These are phyloP conservation scores for Adoxophyes honmai DNA, from an alignment of 1,140 invertebrate genomes.

Conservation along the genomic window DNA sequence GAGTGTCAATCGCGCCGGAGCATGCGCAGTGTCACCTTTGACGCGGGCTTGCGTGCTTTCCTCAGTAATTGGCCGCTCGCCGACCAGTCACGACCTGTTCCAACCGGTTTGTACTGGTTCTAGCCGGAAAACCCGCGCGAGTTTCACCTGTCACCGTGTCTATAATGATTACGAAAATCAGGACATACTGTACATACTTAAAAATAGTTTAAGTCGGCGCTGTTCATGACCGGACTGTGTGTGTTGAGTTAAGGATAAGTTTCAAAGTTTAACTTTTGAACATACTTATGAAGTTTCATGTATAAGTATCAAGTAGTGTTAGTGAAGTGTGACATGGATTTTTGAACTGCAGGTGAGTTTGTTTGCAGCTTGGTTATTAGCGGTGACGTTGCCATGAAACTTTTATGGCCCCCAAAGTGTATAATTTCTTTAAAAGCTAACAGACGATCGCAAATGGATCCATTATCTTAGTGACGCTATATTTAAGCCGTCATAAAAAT, in stretches of 20 bases:
- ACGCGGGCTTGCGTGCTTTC: slow-evolving; percentile 49
- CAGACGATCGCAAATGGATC: no score
- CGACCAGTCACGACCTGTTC: slow-evolving; percentile 27
- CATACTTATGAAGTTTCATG: not conserved
- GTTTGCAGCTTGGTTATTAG: not conserved
- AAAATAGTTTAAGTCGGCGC: not conserved
- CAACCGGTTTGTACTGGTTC: slow-evolving; percentile 28
- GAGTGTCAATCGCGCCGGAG: slow-evolving; percentile 55
- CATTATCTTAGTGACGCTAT: no score
- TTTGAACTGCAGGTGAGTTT: not conserved
- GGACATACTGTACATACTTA: not conserved
- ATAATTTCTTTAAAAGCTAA: no score
- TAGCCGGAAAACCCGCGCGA: slow-evolving; percentile 25
- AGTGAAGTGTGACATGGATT: slow-evolving; percentile 4
- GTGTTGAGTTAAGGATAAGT: slow-evolving; percentile 3
- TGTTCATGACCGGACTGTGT: not conserved
- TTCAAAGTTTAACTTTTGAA: not conserved
- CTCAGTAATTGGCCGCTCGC: slow-evolving; percentile 67
- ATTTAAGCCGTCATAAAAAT: no score
- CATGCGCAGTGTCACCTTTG: slow-evolving; percentile 50
- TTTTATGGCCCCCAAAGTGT: no score
- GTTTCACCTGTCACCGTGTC: not conserved
- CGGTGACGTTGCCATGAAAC: no score
- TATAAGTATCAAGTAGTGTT: not conserved
- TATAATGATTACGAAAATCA: not conserved